Evolutionary conservation across 2,797 vertebrate genomes (phyloP), one percentile per base, ranked within the genome.

Genomic region (Hippoglossus hippoglossus): DNA sequence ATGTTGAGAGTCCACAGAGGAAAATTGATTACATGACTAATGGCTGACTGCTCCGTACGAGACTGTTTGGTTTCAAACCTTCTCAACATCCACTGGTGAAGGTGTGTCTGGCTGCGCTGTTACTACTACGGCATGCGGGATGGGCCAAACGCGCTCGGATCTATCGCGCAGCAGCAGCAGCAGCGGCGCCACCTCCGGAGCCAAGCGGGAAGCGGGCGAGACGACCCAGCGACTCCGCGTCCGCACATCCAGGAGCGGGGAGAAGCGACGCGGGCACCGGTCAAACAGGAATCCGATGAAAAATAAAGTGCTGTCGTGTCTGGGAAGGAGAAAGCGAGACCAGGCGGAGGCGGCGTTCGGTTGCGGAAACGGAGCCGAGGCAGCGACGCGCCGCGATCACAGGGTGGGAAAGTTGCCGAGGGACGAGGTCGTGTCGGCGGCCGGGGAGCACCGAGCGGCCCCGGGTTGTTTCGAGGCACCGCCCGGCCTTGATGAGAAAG

Each of bases 101-200:
- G 85, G 92, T 90, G 92, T 91, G 91, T 84, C 79, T 67, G 81
- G 65, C 10, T 51, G 31, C 53, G 28, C 51, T 55, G 64, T 65
- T 88, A 91, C 78, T 83, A 87, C 79, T 94, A 94, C 92, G 93
- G 93, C 58, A 78, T 71, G 86, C 88, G 70, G 78, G 73, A 95
- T 94, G 94, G 95, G 94, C 76, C 95, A 95, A 92, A 91, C 87
- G 26, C 65, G 81, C 64, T 94, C 90, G 54, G 67, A 61, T 73
- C 71, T 86, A 0, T 85, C 82, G 18, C 85, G 52, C 77, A 65
- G 65, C 83, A 22, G 44, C 44, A 46, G 41, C 41, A 15, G 39
- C 41, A 16, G 41, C 41, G 16, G 41, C 41, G 16, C 67, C 67
- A 22, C 86, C 18, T 46, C 83, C 80, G 82, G 73, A 84, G 41